Evolutionary conservation across 2,113 vertebrate species (phyloP), one percentile per base, ranked within the genome.

Genomic region (Origma solitaria): DNA sequence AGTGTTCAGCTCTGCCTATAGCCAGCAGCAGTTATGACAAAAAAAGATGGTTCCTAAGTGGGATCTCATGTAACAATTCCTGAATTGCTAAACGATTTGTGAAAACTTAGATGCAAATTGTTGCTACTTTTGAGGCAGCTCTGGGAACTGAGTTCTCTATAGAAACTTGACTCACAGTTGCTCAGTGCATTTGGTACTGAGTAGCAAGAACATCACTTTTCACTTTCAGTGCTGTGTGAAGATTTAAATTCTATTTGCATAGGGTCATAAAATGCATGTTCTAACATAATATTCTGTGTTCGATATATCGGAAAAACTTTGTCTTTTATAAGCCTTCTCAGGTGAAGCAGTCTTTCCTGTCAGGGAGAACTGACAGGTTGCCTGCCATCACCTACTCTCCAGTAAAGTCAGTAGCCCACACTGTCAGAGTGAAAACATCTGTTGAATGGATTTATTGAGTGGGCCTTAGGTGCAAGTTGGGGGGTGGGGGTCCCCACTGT

Each of bases 381-480:
- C 96, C 97, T 96, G 95, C 97, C 90, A 94, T 95, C 95, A 70
- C 86, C 72, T 92, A 73, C 82, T 86, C 76, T 96, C 57, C 30
- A 58, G 92, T 79, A 79, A 60, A 95, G 69, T 86, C 84, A 96
- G 77, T 86, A 91, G 72, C 77, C 77, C 82, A 81, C 95, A 78
- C 60, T 79, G 83, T 96, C 97, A 92, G 94, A 30, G 81, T 94
- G 96, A 97, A 97, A 97, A 98, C 97, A 98, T 98, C 97, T 98
- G 98, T 91, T 97, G 95, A 97, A 97, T 95, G 97, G 91, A 98
- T 98, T 98, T 98, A 98, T 97, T 97, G 92, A 98, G 88, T 94
- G 45, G 58, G 76, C 88, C 86, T 97, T 95, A 90, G 93, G 82
- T 93, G 76, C 2, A 6, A 80, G 57, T 51, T 56, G 69, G 42